Conservation (phyloP, 2,113 vertebrate genomes). For the Eleginops maclovinus region DNA sequence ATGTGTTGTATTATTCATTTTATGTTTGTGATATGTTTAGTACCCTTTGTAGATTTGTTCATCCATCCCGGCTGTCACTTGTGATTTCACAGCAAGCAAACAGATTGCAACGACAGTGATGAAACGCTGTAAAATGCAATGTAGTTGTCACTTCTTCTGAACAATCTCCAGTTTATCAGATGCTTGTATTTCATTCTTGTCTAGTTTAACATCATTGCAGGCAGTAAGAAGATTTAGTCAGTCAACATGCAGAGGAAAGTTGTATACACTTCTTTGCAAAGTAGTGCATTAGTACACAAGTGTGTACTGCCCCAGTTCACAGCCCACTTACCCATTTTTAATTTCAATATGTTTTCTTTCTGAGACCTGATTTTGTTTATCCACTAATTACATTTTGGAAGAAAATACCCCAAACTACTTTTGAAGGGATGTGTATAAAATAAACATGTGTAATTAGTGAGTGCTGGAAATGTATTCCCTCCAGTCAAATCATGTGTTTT, state of each 20-base stretch:
- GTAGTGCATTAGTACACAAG: neutral
- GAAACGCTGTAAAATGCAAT: neutral
- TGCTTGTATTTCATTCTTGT: constrained; percentile 15
- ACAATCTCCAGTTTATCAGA: neutral
- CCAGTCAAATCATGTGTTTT: neutral
- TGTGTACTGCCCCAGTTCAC: neutral
- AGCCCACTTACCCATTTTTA: too few species aligned
- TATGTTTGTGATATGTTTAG: constrained; percentile 35
- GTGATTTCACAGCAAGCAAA: constrained; percentile 14
- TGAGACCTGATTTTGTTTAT: neutral
- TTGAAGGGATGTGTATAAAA: neutral
- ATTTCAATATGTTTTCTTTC: neutral
- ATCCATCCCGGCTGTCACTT: constrained; percentile 27
- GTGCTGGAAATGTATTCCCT: neutral
- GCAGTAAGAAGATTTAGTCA: constrained; percentile 3
- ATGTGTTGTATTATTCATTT: constrained; percentile 51
- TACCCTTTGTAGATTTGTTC: constrained; percentile 9
- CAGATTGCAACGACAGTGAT: constrained; percentile 11
- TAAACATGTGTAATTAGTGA: neutral
- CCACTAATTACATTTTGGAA: neutral
- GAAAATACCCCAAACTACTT: neutral
- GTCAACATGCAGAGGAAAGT: neutral
- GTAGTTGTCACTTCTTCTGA: constrained; percentile 2
- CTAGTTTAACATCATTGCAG: neutral
- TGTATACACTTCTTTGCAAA: constrained; percentile 9